Evolutionary conservation across 2,797 vertebrate genomes (phyloP).

Genomic region (Xenops minutus): DNA sequence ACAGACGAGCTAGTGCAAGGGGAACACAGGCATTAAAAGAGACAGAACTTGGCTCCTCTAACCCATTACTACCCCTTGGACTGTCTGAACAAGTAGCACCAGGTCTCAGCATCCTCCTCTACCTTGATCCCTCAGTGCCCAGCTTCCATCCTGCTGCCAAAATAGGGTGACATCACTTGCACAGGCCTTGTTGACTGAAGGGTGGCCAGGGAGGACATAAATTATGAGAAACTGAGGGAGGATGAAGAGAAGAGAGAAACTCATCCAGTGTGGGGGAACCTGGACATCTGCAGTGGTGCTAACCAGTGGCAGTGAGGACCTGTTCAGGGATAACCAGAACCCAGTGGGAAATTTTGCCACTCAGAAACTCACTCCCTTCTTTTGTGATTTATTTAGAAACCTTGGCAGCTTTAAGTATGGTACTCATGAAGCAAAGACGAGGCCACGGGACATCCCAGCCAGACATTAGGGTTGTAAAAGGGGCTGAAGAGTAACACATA

Average conservation of each 20-base stretch:
- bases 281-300: not conserved
- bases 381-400: not conserved
- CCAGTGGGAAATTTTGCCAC: not conserved
- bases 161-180: not conserved
- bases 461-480: not conserved
- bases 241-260: not conserved
- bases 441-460: not conserved
- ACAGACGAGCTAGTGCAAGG: not conserved
- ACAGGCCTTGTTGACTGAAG: not conserved
- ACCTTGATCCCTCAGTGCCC: not conserved
- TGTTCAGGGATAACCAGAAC: not conserved
- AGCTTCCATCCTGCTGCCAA: not conserved
- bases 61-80: not conserved
- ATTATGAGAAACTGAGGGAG: not conserved
- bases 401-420: not conserved
- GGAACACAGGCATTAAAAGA: not conserved
- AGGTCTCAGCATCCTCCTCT: not conserved
- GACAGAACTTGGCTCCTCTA: not conserved
- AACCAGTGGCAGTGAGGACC: not conserved
- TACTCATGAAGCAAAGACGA: not conserved
- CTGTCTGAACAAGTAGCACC: not conserved
- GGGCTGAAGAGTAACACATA: not conserved
- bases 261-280: not conserved
- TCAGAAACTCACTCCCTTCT: not conserved
- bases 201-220: not conserved